phyloP scores from a whole-genome alignment of 1,140 invertebrate species.

The Bemisia tabaci region DNA sequence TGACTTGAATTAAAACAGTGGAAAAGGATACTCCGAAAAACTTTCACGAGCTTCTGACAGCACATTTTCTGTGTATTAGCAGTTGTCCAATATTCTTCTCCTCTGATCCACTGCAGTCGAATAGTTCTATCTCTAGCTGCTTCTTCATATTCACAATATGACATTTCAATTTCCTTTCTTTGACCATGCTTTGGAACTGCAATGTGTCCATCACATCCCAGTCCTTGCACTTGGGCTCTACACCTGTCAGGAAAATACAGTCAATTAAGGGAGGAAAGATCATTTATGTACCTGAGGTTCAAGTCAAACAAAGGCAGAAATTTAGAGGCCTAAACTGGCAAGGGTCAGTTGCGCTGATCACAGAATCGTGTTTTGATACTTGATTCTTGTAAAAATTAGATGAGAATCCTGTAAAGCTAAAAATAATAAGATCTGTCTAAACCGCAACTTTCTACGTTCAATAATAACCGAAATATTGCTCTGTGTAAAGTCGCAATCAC shows the following conservation, averaged over 20 bases:
- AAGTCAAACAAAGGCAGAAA: too few relatives aligned
- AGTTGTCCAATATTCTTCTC: not conserved
- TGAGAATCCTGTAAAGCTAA: not conserved
- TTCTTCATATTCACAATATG: not conserved
- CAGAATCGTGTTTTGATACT: not conserved
- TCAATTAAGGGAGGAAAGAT: not conserved
- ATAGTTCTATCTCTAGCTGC: not conserved
- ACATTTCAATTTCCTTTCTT: not conserved
- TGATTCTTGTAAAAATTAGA: not conserved
- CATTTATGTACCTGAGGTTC: too few relatives aligned
- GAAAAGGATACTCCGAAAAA: too few relatives aligned
- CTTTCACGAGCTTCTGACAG: too few relatives aligned
- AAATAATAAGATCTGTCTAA: too few relatives aligned
- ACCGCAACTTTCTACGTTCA: too few relatives aligned
- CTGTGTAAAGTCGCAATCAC: too few relatives aligned
- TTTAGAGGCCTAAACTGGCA: not conserved
- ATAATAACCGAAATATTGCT: too few relatives aligned
- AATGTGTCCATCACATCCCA: not conserved
- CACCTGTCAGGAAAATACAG: not conserved
- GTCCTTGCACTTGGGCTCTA: not conserved
- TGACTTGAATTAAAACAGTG: too few relatives aligned
- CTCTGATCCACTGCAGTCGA: not conserved
- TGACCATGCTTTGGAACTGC: not conserved
- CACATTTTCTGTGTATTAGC: not conserved
- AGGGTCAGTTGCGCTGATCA: not conserved